Evolutionary conservation across 2,797 vertebrate species (phyloP).

Genomic region (Galagoides demidoff): DNA sequence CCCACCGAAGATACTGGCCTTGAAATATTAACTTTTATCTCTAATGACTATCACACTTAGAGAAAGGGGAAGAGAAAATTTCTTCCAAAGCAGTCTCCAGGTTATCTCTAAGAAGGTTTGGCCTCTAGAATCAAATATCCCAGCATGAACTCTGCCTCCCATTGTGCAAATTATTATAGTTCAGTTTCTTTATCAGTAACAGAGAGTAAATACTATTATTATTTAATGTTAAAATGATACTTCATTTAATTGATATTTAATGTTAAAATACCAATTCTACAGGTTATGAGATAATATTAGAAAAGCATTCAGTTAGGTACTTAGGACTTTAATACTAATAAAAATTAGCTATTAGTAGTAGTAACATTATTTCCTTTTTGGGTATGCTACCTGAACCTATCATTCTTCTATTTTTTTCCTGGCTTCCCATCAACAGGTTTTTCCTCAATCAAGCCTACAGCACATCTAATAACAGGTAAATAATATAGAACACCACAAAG

Average conservation of each 20-base stretch:
- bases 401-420: constrained; percentile 24
- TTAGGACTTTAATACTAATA: not conserved
- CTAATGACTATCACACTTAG: constrained; percentile 13
- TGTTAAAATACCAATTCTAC: constrained; percentile 33
- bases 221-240: constrained; percentile 39
- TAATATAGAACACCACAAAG: not conserved
- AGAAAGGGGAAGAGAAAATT: not conserved
- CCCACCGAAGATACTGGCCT: not conserved
- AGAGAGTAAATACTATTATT: not conserved
- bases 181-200: not conserved
- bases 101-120: constrained; percentile 12
- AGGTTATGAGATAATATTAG: not conserved
- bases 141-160: not conserved
- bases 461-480: constrained; percentile 21
- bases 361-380: constrained; percentile 6
- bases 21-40: constrained; percentile 49
- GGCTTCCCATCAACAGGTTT: not conserved
- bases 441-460: not conserved
- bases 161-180: not conserved
- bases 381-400: not conserved
- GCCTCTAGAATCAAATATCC: not conserved
- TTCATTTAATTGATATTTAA: constrained; percentile 49
- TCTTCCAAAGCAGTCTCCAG: not conserved
- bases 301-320: not conserved
- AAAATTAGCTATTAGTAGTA: not conserved